Conservation (phyloP, 2,888 invertebrate genomes). For the Ashinkailepas kermadecensis region DNA sequence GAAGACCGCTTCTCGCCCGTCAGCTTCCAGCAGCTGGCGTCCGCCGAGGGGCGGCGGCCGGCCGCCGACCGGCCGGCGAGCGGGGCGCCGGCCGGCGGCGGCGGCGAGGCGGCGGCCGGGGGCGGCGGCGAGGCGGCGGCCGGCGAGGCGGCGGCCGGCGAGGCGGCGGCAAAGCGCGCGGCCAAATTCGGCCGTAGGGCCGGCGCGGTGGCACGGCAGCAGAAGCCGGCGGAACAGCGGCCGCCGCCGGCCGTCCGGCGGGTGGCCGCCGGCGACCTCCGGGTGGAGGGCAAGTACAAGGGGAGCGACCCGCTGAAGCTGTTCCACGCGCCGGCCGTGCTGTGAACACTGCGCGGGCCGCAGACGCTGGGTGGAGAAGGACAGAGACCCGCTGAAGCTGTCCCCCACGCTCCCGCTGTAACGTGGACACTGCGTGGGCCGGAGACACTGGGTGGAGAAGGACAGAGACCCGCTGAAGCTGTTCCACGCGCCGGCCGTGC, state of each 20-base stretch:
- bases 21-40: not conserved
- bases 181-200: not conserved
- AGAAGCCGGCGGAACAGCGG: not conserved
- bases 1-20: not conserved
- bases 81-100: no score
- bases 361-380: no score
- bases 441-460: not conserved
- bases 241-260: not conserved
- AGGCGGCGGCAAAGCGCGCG: no score
- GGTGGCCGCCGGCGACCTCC: not conserved
- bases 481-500: not conserved
- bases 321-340: not conserved
- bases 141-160: no score
- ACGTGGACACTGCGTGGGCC: no score
- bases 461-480: not conserved
- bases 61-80: not conserved
- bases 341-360: not conserved
- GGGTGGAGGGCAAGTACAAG: slow-evolving; percentile 13
- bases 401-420: no score
- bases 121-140: not conserved
- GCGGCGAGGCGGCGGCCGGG: no score
- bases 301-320: not conserved
- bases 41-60: not conserved
- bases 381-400: no score
- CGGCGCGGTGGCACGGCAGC: no score